Evolutionary conservation across 2,888 invertebrate species (phyloP), one percentile per base, ranked within the genome.

Genomic region (Dryobota labecula): DNA sequence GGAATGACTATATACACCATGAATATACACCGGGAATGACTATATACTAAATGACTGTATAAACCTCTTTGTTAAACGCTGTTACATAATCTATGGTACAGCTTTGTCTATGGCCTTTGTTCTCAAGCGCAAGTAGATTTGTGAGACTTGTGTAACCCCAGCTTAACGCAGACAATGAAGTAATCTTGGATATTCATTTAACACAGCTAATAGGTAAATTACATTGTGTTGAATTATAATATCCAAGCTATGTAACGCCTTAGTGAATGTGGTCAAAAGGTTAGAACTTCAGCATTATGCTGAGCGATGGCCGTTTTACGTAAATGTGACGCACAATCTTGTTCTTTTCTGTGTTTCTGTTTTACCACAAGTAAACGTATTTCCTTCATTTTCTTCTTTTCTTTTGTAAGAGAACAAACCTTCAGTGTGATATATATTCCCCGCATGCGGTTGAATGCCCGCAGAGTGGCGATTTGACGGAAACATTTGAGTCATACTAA

Each of bases 151-250:
- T 61, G 63, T 68, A 73, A 70, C 80, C 72, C 56, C 18, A 69
- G 68, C 83, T 77, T 66, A 72, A 60, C 20, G 36, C 30, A 56
- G 54, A 78, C 76, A 83, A 83, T 80, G 62, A 54, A 69, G 63
- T 84, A 78, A 76, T 76, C 73, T 69, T 70, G 70, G 62, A 76
- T 76, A 77, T 78, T 78, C 72, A 82, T 79, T 76, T 76, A 61
- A 61, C 51, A 54, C 45, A 51, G 57, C 61, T 69, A 77, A 74
- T 70, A 72, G 56, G 58, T 83, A 56, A 80, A 68, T 75, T 70
- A 82, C 73, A 73, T 73, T 82, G 78, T 82, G 7, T 56, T 60
- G 66, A 47, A 67, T 60, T 60, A 51, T 30, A 51, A 51, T 30
- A 51, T 41, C 18, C 5, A 45, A 38, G 38, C 24, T 67, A 38